Evolutionary conservation across 1,140 invertebrate species (phyloP), one percentile per base, ranked within the genome.

Genomic region (Colletes latitarsis): DNA sequence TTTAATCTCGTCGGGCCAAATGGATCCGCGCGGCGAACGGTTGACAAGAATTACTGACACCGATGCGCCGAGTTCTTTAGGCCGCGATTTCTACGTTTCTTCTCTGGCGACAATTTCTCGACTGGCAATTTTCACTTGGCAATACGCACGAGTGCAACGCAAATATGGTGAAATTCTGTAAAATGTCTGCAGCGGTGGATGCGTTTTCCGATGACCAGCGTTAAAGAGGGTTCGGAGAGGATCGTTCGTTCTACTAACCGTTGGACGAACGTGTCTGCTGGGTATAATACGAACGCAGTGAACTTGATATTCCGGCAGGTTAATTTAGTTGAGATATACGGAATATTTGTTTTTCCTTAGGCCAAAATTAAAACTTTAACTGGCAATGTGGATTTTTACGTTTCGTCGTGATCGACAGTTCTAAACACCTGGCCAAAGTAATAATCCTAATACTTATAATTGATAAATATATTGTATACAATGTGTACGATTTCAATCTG

Each of bases 1-100:
- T 89, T 89, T 88, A 89, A 88, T 88, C 79, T 85, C 85, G 87
- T 81, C 80, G 86, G 67, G 70, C 72, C 70, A 67, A 39, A 41
- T 57, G 74, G 64, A 73, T 57, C 52, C 72, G 12, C 68, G 81
- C 49, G 70, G 67, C 76, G 66, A 58, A 55, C 79, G 57, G 64
- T 58, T 70, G 75, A 72, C 75, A 85, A 82, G 82, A 85, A 84
- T 85, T 85, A 82, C 72, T 58, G 49, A 14, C n/a, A 5, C 4
- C n/a, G n/a, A 30, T 12, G 72, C 41, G 15, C 15, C 19, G 6
- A 21, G 30, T 71, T 39, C 46, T 64, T 78, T 63, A 64, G 41
- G 41, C 77, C 60, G 39, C 49, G 69, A 41, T 64, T 70, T 78
- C 68, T 8, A 15, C 43, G 52, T 12, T 8, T 41, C 0, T 60